Conservation (phyloP, 2,113 vertebrate species). For the Glaucomys volans region DNA sequence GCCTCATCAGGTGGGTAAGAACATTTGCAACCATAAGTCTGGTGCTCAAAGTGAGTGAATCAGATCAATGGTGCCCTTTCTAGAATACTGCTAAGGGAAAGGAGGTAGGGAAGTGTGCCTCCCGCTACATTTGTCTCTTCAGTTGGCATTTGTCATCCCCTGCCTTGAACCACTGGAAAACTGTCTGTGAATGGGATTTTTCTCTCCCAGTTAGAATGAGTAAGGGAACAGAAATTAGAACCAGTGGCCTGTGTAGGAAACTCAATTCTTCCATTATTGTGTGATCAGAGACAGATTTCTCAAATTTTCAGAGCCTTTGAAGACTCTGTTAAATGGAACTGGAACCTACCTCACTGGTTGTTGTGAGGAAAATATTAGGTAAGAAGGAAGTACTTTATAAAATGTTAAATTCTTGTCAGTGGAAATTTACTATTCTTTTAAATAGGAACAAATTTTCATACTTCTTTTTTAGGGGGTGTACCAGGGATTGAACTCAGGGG, state of each 20-base stretch:
- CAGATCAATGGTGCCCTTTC: background rate
- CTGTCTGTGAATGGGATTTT: background rate
- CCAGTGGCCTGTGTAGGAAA: background rate
- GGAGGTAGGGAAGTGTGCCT: background rate
- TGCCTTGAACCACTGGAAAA: background rate
- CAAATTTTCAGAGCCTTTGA: background rate
- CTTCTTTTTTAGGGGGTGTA: too few species aligned
- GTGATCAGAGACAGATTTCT: background rate
- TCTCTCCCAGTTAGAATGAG: background rate
- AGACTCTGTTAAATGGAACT: background rate
- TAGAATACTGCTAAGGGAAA: background rate
- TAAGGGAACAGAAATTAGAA: conserved; percentile 40
- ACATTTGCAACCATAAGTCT: background rate
- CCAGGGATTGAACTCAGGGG: too few species aligned
- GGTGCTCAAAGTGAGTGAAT: background rate
- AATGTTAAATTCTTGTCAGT: conserved; percentile 9
- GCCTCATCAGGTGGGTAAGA: background rate
- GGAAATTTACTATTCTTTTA: conserved; percentile 6
- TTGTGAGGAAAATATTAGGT: background rate
- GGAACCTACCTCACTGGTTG: background rate
- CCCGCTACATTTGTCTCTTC: background rate
- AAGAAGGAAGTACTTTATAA: conserved; percentile 4
- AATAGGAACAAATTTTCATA: background rate
- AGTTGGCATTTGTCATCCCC: background rate
- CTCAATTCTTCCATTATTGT: conserved; percentile 51